Evolutionary conservation across 2,113 vertebrate genomes (phyloP).

Genomic region (Chaetorhynchus papuensis): DNA sequence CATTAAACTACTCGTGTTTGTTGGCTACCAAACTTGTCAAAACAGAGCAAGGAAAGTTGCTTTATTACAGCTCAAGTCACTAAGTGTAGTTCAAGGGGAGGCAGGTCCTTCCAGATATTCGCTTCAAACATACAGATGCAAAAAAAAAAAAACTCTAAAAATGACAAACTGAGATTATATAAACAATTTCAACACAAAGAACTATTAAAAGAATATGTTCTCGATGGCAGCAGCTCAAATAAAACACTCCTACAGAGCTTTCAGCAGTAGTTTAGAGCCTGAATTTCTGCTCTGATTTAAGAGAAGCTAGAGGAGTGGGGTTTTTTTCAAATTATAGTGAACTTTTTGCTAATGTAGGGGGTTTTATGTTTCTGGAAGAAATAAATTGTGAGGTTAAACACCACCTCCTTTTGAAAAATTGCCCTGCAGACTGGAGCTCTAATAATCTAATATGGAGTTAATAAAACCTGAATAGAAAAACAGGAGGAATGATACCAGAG

Average conservation of each 20-base stretch:
- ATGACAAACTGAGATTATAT: not conserved
- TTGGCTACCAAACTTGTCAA: not conserved
- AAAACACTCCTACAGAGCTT: not conserved
- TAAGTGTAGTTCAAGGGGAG: not conserved
- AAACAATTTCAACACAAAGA: not conserved
- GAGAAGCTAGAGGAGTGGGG: not conserved
- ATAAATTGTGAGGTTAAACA: not conserved
- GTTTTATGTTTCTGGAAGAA: not conserved
- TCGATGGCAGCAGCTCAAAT: not conserved
- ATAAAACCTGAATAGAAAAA: not conserved
- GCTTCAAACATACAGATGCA: not conserved
- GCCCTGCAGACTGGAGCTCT: not conserved
- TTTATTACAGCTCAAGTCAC: not conserved
- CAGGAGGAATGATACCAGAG: not conserved
- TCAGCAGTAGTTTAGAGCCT: not conserved
- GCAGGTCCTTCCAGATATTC: not conserved
- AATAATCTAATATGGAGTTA: not conserved
- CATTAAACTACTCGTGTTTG: not conserved
- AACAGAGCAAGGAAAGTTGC: not conserved
- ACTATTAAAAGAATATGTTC: constrained; percentile 5
- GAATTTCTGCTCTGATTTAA: not conserved
- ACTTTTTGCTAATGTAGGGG: not conserved
- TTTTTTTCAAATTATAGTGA: not conserved
- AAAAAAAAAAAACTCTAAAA: not conserved
- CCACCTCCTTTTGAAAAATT: not conserved